Evolutionary conservation across 2,888 invertebrate species (phyloP).

Genomic region (Hypselothyrea guttata): DNA sequence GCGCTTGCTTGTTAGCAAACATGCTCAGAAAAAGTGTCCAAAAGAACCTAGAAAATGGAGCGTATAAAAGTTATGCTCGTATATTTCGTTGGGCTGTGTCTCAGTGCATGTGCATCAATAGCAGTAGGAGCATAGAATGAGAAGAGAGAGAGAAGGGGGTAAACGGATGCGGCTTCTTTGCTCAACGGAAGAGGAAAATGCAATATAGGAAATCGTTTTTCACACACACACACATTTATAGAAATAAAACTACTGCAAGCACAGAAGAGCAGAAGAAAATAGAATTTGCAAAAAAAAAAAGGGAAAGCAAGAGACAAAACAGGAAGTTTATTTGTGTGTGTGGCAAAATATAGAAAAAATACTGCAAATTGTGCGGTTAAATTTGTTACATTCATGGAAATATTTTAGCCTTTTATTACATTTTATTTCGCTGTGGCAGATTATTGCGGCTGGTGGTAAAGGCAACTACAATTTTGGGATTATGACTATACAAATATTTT

Average conservation of each 20-base stretch:
- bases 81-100: neutral
- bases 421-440: neutral
- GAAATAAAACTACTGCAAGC: slow-evolving; percentile 11
- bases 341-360: slow-evolving; percentile 2
- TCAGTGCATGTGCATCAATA: slow-evolving; percentile 43
- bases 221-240: slow-evolving; percentile 63
- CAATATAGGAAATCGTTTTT: slow-evolving; percentile 82
- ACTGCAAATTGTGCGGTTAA: slow-evolving; percentile 34
- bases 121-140: slow-evolving; percentile 19
- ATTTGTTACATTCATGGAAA: slow-evolving; percentile 34
- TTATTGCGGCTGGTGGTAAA: too few species aligned
- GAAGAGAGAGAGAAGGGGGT: slow-evolving; percentile 15
- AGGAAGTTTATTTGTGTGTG: slow-evolving; percentile 70
- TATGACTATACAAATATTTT: too few species aligned
- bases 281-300: slow-evolving; percentile 4
- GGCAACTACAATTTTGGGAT: too few species aligned
- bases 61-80: neutral
- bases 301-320: slow-evolving; percentile 47
- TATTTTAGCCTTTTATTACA: slow-evolving; percentile 13
- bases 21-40: slow-evolving; percentile 16
- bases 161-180: slow-evolving; percentile 79
- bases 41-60: too few species aligned
- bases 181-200: slow-evolving; percentile 80
- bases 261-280: neutral
- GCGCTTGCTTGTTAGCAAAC: slow-evolving; percentile 52